Percentiles rank a stretch among this genome's conserved stretches.
phyloP scores from a whole-genome alignment of 2,888 invertebrate genomes.

The Lasioglossum marginatum region DNA sequence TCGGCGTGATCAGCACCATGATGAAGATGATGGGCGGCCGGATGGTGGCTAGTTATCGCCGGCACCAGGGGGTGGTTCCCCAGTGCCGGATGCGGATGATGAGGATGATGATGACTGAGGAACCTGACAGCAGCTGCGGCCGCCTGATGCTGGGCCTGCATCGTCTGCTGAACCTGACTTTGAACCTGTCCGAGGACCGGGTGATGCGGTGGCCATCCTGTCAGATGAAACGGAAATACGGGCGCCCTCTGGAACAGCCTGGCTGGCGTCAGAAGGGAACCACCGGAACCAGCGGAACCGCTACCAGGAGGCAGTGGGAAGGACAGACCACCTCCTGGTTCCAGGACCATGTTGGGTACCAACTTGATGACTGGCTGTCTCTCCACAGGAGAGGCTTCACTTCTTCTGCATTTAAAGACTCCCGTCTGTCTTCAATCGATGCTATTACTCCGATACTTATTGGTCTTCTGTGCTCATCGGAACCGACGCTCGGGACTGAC shows the following conservation, averaged over 20 bases:
- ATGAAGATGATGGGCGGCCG: constrained; percentile 80
- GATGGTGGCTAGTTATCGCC: constrained; percentile 79
- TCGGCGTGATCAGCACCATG: constrained; percentile 79
- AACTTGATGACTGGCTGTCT: constrained; percentile 74
- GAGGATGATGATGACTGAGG: constrained; percentile 82
- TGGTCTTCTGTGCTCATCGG: constrained; percentile 3
- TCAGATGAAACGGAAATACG: constrained; percentile 82
- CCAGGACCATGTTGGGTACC: constrained; percentile 84
- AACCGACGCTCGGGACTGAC: neutral
- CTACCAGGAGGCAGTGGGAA: constrained; percentile 83
- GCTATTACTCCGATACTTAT: neutral
- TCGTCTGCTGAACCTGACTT: constrained; percentile 81
- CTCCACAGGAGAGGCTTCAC: constrained; percentile 67
- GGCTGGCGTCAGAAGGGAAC: constrained; percentile 79
- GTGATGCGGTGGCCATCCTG: constrained; percentile 83
- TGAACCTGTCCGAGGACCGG: constrained; percentile 82
- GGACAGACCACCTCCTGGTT: constrained; percentile 84
- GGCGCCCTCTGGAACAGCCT: constrained; percentile 82
- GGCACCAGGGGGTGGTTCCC: constrained; percentile 81
- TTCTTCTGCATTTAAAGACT: constrained; percentile 59
- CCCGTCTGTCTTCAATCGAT: neutral
- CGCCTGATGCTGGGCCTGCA: constrained; percentile 81
- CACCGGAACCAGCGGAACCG: constrained; percentile 78
- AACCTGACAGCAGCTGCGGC: constrained; percentile 81
- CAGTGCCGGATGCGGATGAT: constrained; percentile 81